Conservation (phyloP, 1,140 invertebrate species). For the Panonychus citri region DNA sequence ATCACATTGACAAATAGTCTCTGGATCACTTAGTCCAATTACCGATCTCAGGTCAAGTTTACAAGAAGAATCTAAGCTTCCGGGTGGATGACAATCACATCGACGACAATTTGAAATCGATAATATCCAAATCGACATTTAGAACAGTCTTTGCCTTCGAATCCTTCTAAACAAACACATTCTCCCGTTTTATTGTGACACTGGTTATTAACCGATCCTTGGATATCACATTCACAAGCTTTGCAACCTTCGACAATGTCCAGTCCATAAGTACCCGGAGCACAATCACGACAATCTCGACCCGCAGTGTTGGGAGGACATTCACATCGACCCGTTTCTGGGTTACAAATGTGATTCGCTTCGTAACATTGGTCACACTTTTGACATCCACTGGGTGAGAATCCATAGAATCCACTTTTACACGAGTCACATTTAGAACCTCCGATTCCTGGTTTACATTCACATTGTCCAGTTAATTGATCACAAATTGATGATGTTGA, state of each 20-base stretch:
- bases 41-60: constrained; percentile 35
- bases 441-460: constrained; percentile 50
- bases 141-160: constrained; percentile 56
- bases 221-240: constrained; percentile 44
- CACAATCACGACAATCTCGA: constrained; percentile 56
- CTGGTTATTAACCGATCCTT: constrained; percentile 42
- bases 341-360: constrained; percentile 63
- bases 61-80: constrained; percentile 29
- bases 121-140: constrained; percentile 31
- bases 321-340: constrained; percentile 58
- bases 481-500: constrained; percentile 40
- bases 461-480: constrained; percentile 60
- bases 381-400: constrained; percentile 36
- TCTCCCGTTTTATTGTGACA: constrained; percentile 51
- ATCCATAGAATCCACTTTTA: constrained; percentile 54
- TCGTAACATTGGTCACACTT: constrained; percentile 33
- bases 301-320: constrained; percentile 54
- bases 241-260: constrained; percentile 32
- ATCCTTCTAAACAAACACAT: constrained; percentile 57
- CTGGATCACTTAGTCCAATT: constrained; percentile 60
- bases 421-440: constrained; percentile 69
- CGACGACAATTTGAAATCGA: constrained; percentile 60
- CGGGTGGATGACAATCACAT: constrained; percentile 48
- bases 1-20: constrained; percentile 34
- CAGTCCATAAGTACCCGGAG: constrained; percentile 71